phyloP scores from a whole-genome alignment of 2,888 invertebrate species.

The Troides oblongomaculatus region DNA sequence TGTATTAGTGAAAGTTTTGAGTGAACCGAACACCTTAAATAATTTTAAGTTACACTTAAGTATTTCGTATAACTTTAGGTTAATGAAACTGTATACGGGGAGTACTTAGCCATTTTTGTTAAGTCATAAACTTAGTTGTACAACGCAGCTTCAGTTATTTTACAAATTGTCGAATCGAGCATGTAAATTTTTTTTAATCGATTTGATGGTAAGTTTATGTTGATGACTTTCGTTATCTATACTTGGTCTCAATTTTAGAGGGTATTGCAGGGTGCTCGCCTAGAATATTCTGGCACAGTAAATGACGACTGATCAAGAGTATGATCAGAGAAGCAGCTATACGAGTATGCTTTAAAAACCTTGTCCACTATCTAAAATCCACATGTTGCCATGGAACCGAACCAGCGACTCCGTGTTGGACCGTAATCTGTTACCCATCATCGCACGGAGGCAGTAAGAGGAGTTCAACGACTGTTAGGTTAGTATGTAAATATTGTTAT shows the following conservation, averaged over 20 bases:
- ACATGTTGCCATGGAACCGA: too few species aligned
- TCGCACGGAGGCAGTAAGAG: too few species aligned
- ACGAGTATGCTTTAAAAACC: too few species aligned
- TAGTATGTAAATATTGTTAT: neutral
- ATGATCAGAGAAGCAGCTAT: too few species aligned
- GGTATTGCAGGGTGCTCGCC: too few species aligned
- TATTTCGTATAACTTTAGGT: neutral
- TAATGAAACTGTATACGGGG: conserved; percentile 2
- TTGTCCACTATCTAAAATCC: too few species aligned
- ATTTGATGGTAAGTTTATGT: neutral
- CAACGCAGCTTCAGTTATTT: conserved; percentile 18
- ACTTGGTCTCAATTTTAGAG: too few species aligned
- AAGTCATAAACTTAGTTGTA: conserved; percentile 21
- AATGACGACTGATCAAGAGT: too few species aligned
- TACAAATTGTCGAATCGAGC: conserved; percentile 16
- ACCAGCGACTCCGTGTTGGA: too few species aligned
- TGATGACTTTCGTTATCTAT: too few species aligned
- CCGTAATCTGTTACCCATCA: too few species aligned
- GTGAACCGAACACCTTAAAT: conserved; percentile 16
- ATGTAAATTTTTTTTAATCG: conserved; percentile 3
- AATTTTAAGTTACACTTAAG: conserved; percentile 21
- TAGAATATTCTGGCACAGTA: too few species aligned
- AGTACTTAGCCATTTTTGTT: conserved; percentile 1
- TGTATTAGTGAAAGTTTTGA: conserved; percentile 7
- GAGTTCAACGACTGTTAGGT: neutral